These are phyloP conservation scores for Aptenodytes forsteri DNA, from an alignment of 2,113 vertebrate species.

Conservation along the genomic window DNA sequence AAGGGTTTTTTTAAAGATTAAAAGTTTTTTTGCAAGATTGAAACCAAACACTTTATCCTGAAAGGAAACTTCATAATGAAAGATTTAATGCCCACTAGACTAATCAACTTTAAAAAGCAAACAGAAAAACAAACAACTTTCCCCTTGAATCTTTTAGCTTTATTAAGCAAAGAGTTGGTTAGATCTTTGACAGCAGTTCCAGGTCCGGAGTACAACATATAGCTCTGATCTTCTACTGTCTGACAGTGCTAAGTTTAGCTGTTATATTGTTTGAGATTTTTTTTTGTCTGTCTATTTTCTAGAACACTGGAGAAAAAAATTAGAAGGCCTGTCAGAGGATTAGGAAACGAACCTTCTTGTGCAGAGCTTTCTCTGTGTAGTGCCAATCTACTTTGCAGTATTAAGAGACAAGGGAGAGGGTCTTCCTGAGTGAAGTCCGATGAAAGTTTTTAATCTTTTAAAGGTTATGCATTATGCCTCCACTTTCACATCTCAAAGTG, in stretches of 20 bases:
- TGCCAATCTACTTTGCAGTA: background rate
- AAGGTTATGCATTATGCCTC: slow-evolving; percentile 11
- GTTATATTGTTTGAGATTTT: background rate
- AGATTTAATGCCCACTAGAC: slow-evolving; percentile 53
- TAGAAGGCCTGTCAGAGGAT: slow-evolving; percentile 24
- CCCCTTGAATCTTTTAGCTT: background rate
- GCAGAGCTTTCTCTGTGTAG: background rate
- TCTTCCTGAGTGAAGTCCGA: background rate
- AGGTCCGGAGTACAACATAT: slow-evolving; percentile 32
- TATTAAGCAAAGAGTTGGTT: slow-evolving; percentile 31
- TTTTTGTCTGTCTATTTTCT: background rate
- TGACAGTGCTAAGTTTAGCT: slow-evolving; percentile 67
- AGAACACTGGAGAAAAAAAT: slow-evolving; percentile 19
- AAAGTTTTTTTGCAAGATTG: background rate
- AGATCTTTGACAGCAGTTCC: slow-evolving; percentile 53
- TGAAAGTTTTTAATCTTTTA: slow-evolving; percentile 24
- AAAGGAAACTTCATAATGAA: slow-evolving; percentile 52
- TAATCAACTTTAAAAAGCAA: slow-evolving; percentile 21
- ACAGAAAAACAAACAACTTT: background rate
- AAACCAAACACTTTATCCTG: slow-evolving; percentile 32
- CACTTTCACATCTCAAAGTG: slow-evolving; percentile 1
- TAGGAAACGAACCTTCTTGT: slow-evolving; percentile 42
- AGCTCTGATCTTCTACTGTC: slow-evolving; percentile 61
- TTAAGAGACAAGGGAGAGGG: background rate
- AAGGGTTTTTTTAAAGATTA: background rate